These are phyloP conservation scores for Ictalurus furcatus DNA, from an alignment of 2,113 vertebrate genomes.

Conservation along the genomic window DNA sequence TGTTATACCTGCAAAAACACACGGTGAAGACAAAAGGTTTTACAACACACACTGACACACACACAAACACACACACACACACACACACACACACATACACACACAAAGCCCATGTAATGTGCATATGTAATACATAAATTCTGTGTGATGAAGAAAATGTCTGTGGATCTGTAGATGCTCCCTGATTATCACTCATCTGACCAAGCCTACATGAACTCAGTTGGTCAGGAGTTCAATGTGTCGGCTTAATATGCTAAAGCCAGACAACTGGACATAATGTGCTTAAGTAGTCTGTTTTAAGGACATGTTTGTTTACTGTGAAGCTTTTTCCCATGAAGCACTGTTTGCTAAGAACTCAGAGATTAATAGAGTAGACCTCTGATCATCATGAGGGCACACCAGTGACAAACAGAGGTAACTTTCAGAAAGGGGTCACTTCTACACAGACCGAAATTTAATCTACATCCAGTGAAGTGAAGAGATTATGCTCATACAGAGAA, in stretches of 20 bases:
- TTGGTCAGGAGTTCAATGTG: constrained; percentile 48
- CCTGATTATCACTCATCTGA: constrained; percentile 20
- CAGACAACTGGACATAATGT: constrained; percentile 30
- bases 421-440: constrained; percentile 18
- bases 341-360: not conserved
- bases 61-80: no score
- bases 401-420: not conserved
- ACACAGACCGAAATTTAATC: constrained; percentile 35
- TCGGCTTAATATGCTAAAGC: constrained; percentile 27
- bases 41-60: not conserved
- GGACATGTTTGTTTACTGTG: constrained; percentile 13
- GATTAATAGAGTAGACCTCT: not conserved
- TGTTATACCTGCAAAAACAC: constrained; percentile 63
- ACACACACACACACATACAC: not conserved
- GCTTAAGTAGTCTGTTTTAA: constrained; percentile 37
- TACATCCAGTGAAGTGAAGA: constrained; percentile 46
- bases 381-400: not conserved
- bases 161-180: constrained; percentile 35
- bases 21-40: not conserved
- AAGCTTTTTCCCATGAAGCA: not conserved
- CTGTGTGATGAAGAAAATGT: not conserved
- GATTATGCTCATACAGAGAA: constrained; percentile 65
- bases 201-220: not conserved
- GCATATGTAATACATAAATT: not conserved
- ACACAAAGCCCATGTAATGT: not conserved